Conservation (phyloP, 2,113 vertebrate genomes). For the cat (Felis catus) region F.catus_Fca126_mat1.0 CM031411.1:1474501-1475000, state of each 20-base stretch:
- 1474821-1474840: neutral
- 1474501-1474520: neutral
- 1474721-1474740: neutral
- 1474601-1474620: rapidly evolving
- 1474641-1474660: rapidly evolving
- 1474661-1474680: rapidly evolving
- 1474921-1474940: neutral
- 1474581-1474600: rapidly evolving
- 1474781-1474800: neutral
- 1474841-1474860: neutral
- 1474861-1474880: neutral
- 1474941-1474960: neutral
- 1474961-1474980: neutral
- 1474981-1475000: neutral
- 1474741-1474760: neutral
- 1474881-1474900: neutral
- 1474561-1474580: neutral
- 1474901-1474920: neutral
- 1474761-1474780: slow-evolving; percentile 13
- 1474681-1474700: neutral
- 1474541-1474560: rapidly evolving
- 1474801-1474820: neutral
- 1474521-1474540: neutral
- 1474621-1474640: too few species aligned
- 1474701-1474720: neutral